A percentile compares a stretch with the other conserved stretches of the same genome.
phyloP scores from a whole-genome alignment of 1,140 invertebrate genomes.

The Phthorimaea operculella region DNA sequence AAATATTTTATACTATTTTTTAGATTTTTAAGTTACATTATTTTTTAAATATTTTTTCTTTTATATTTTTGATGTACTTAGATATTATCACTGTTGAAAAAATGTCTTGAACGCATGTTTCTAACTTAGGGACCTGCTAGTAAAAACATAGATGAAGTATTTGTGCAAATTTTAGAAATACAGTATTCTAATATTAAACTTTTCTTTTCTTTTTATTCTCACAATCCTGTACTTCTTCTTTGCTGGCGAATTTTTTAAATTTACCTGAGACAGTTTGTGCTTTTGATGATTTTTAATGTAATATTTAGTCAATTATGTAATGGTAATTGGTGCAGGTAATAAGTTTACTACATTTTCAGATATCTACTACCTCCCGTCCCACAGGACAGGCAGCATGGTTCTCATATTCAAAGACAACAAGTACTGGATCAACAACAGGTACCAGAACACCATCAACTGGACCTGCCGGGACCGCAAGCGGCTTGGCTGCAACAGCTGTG shows the following conservation, averaged over 20 bases:
- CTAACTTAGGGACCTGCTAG: constrained; percentile 57
- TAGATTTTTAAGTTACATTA: constrained; percentile 18
- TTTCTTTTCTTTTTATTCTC: background rate
- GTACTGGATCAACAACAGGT: constrained; percentile 62
- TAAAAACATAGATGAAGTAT: constrained; percentile 32
- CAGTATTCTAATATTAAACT: constrained; percentile 49
- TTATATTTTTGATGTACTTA: constrained; percentile 59
- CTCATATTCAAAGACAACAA: constrained; percentile 62
- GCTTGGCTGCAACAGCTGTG: constrained; percentile 53
- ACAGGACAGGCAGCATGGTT: constrained; percentile 58
- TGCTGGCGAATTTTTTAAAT: too few relatives aligned
- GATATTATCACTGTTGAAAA: constrained; percentile 29
- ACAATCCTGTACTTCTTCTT: too few relatives aligned
- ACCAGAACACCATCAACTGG: constrained; percentile 64
- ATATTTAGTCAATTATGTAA: too few relatives aligned
- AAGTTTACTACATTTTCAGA: constrained; percentile 33
- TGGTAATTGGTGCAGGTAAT: constrained; percentile 1
- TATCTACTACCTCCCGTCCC: constrained; percentile 58
- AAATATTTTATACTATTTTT: constrained; percentile 11
- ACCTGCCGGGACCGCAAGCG: constrained; percentile 56
- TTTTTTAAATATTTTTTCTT: constrained; percentile 33
- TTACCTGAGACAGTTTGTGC: too few relatives aligned
- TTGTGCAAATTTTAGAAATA: constrained; percentile 58
- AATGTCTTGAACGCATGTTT: constrained; percentile 45
- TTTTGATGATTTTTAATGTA: too few relatives aligned